phyloP scores from a whole-genome alignment of 2,888 invertebrate species.

The Sinopyrophorus schimmeli region DNA sequence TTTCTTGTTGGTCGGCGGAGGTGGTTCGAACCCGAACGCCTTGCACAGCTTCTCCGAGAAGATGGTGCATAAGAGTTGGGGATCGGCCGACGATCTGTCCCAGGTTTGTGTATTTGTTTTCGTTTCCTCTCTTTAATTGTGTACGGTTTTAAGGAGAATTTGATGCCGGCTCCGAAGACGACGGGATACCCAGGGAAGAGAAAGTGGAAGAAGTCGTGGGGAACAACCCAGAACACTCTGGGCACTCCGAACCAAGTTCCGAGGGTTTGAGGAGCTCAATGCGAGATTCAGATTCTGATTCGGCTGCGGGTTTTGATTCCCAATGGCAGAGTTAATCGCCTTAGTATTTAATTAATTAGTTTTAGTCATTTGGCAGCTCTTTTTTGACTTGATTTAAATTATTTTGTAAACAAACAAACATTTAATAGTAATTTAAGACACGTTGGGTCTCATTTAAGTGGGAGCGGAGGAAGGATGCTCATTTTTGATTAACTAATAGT shows the following conservation, averaged over 20 bases:
- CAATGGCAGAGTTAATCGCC: too few relatives aligned
- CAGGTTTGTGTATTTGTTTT: slow-evolving; percentile 55
- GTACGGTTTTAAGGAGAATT: too few relatives aligned
- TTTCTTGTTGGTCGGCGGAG: slow-evolving; percentile 78
- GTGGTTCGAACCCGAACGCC: slow-evolving; percentile 51
- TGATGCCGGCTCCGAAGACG: slow-evolving; percentile 80
- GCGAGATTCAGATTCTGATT: slow-evolving; percentile 83
- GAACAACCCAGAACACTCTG: slow-evolving; percentile 66
- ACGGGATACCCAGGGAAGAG: slow-evolving; percentile 61
- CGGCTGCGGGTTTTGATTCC: slow-evolving; percentile 83
- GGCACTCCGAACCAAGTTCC: slow-evolving; percentile 63
- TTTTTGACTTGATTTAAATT: too few relatives aligned
- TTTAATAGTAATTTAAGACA: too few relatives aligned
- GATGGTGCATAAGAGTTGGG: slow-evolving; percentile 86
- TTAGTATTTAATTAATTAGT: too few relatives aligned
- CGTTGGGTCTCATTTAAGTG: too few relatives aligned
- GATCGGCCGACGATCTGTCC: slow-evolving; percentile 84
- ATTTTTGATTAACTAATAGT: too few relatives aligned
- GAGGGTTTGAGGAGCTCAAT: slow-evolving; percentile 43
- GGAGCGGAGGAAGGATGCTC: too few relatives aligned
- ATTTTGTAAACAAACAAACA: too few relatives aligned
- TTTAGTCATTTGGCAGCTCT: too few relatives aligned
- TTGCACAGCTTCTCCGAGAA: slow-evolving; percentile 61
- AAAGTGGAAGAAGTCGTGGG: slow-evolving; percentile 63
- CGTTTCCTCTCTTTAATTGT: too few relatives aligned